Evolutionary conservation across 2,888 invertebrate genomes (phyloP), one percentile per base, ranked within the genome.

Genomic region (Latrodectus hesperus): DNA sequence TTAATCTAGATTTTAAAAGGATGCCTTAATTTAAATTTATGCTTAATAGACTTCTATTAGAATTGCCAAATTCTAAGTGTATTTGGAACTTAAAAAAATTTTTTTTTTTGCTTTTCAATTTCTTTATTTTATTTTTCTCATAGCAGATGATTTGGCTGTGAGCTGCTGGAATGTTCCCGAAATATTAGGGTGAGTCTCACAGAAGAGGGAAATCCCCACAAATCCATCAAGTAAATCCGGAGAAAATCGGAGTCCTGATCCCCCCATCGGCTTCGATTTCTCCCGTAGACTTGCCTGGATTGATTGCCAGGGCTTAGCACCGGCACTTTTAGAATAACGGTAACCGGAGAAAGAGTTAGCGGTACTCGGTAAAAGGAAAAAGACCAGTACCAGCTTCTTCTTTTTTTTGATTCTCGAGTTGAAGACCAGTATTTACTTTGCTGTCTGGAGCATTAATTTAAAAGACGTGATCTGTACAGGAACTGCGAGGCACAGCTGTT

Each of bases 191-290:
- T 73, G 84, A 68, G 26, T 70, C 60, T 51, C 60, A n/a, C 60
- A 60, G 60, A 60, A 60, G 60, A 11, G 60, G 60, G 55, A 67
- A 77, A 77, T 78, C 84, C 74, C 55, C 22, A 64, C 71, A 85
- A 85, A 85, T 85, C 84, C 79, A 85, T 85, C 84, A 85, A 74
- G 73, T 79, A 78, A 85, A 85, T 85, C 84, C 84, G 22, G 60
- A 16, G 78, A 67, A 84, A 84, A 84, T 78, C 78, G 72, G 79
- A 75, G 53, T 51, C 78, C 60, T 79, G 78, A 81, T 76, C 86
- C 76, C 49, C 80, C 86, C 71, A 86, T 86, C 81, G 86, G 71
- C 22, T 86, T 80, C 86, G 80, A 86, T 86, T 86, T 86, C 86
- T 76, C 78, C 60, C 60, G 70, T 68, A 64, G n/a, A 67, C 76